Conservation (phyloP, 2,888 invertebrate species). For the Protodeltote pygarga region DNA sequence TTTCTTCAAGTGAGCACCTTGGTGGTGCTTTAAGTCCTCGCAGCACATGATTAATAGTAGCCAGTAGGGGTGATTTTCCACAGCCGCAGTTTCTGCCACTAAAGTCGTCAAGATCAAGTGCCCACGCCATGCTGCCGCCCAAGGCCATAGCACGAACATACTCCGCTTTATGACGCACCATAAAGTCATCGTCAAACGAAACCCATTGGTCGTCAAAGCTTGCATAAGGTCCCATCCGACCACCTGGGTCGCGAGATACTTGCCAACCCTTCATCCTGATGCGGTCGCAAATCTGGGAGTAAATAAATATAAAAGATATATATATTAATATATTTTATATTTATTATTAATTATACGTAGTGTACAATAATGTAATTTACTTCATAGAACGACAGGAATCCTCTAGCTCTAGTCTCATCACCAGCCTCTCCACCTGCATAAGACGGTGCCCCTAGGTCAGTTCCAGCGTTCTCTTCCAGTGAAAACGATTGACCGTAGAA, state of each 20-base stretch:
- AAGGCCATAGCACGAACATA: constrained; percentile 92
- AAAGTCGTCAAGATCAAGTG: constrained; percentile 95
- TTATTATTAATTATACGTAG: background rate
- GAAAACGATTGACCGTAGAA: constrained; percentile 96
- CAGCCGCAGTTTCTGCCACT: constrained; percentile 91
- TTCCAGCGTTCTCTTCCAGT: constrained; percentile 88
- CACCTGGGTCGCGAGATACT: constrained; percentile 91
- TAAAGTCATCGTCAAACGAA: constrained; percentile 95
- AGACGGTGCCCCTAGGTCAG: constrained; percentile 91
- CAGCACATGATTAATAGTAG: constrained; percentile 93
- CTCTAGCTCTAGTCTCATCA: constrained; percentile 94
- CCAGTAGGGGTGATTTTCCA: constrained; percentile 92
- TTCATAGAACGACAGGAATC: constrained; percentile 96
- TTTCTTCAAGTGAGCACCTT: constrained; percentile 71
- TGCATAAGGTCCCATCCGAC: constrained; percentile 96
- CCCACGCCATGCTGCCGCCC: constrained; percentile 96
- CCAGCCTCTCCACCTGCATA: constrained; percentile 96
- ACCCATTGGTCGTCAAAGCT: constrained; percentile 96
- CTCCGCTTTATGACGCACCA: constrained; percentile 94
- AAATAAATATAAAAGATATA: background rate
- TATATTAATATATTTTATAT: background rate
- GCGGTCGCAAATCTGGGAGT: constrained; percentile 91
- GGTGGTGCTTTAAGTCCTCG: constrained; percentile 90
- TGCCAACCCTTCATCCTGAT: constrained; percentile 92
- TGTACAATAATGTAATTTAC: constrained; percentile 68